Conservation (phyloP, 92 coral and sea anemone genomes). For the Phenganax subtilis region DNA sequence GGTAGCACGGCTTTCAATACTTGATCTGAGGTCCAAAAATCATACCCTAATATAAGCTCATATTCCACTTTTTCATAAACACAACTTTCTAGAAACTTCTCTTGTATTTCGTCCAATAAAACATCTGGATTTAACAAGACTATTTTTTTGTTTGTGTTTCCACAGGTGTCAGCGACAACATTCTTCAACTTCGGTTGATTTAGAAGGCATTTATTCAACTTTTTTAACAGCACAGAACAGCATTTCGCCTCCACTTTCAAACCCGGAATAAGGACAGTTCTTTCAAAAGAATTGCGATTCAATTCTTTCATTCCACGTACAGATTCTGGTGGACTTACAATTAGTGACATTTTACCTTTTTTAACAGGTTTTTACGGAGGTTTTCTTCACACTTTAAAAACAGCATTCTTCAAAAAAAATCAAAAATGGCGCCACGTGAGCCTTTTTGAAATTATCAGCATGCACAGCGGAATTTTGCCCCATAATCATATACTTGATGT, state of each 20-base stretch:
- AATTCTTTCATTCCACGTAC: constrained; percentile 58
- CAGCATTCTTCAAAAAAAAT: background rate
- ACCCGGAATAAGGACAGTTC: constrained; percentile 64
- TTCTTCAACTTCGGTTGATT: constrained; percentile 76
- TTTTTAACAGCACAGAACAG: constrained; percentile 69
- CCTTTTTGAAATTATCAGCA: background rate
- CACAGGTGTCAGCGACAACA: constrained; percentile 61
- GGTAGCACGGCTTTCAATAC: constrained; percentile 77
- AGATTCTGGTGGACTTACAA: constrained; percentile 45
- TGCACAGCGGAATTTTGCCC: background rate
- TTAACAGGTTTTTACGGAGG: background rate
- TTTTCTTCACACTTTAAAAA: background rate
- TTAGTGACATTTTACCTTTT: constrained; percentile 16
- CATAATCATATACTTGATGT: background rate
- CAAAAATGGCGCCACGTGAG: constrained; percentile 21
- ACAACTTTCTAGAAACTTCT: constrained; percentile 48
- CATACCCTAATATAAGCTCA: constrained; percentile 67
- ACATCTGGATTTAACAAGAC: constrained; percentile 54
- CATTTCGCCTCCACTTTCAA: constrained; percentile 77
- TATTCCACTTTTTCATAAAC: constrained; percentile 54
- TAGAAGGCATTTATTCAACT: constrained; percentile 58
- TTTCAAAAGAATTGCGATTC: constrained; percentile 57
- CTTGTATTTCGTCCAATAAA: constrained; percentile 48
- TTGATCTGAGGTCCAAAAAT: constrained; percentile 83
- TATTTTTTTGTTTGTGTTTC: constrained; percentile 52